Percentiles rank a stretch among this genome's conserved stretches.
Conservation (phyloP, 2,797 vertebrate genomes). For the Galaxias olidus region DNA sequence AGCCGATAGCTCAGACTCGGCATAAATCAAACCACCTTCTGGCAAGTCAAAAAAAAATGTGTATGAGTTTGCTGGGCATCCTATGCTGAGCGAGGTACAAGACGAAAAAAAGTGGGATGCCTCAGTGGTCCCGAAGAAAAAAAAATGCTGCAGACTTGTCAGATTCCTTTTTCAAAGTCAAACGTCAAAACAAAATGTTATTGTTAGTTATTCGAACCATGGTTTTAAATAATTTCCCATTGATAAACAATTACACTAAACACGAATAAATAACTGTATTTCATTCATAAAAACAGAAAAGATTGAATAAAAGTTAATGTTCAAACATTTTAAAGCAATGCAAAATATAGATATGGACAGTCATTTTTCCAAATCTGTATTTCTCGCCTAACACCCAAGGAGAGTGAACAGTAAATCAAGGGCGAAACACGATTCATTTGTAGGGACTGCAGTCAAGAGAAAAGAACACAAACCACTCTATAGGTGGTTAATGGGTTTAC, state of each 20-base stretch:
- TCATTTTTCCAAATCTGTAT: no score
- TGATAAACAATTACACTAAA: no score
- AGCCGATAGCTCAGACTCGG: slow-evolving; percentile 74
- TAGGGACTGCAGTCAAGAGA: slow-evolving; percentile 37
- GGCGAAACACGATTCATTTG: slow-evolving; percentile 53
- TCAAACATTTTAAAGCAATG: no score
- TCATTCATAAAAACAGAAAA: no score
- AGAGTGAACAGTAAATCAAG: slow-evolving; percentile 19
- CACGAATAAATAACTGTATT: no score
- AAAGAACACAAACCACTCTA: slow-evolving; percentile 53
- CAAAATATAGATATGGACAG: no score
- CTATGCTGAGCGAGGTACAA: slow-evolving; percentile 52
- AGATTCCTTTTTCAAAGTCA: slow-evolving; percentile 59
- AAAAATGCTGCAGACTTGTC: slow-evolving; percentile 62
- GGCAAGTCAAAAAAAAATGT: slow-evolving; percentile 71
- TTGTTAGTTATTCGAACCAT: no score
- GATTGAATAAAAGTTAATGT: no score
- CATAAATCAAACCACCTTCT: slow-evolving; percentile 74
- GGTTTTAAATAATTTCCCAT: no score
- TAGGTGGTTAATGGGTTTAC: slow-evolving; percentile 67
- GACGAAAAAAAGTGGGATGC: slow-evolving; percentile 60
- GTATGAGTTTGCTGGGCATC: slow-evolving; percentile 61
- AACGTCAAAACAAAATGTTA: no score
- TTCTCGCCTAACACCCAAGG: no score
- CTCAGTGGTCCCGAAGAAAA: slow-evolving; percentile 57